A percentile compares a stretch with the other conserved stretches of the same genome.
Evolutionary conservation across 2,113 vertebrate species (phyloP).

Genomic region (Ciconia maguari): DNA sequence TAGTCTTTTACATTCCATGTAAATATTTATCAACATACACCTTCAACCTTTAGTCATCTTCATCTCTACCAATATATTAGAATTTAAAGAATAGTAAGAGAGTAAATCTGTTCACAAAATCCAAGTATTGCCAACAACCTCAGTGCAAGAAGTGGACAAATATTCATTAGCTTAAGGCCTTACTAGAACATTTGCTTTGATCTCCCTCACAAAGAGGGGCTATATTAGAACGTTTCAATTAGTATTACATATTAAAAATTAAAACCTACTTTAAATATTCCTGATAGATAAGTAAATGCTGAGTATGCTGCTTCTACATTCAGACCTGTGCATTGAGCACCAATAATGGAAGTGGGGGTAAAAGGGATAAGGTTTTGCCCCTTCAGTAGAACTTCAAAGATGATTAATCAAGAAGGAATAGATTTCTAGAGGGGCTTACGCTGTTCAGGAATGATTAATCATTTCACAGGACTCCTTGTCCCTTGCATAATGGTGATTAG

Average conservation of each 20-base stretch:
- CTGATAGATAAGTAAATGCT: conserved; percentile 68
- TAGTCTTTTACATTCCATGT: neutral
- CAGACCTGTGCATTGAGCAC: conserved; percentile 50
- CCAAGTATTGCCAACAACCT: conserved; percentile 34
- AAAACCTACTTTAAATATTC: conserved; percentile 71
- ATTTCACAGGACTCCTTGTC: conserved; percentile 64
- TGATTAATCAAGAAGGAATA: conserved; percentile 72
- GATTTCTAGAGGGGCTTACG: conserved; percentile 68
- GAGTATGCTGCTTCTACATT: conserved; percentile 58
- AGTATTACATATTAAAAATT: conserved; percentile 71
- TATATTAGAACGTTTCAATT: conserved; percentile 65
- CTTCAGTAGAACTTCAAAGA: conserved; percentile 69
- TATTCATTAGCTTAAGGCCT: conserved; percentile 64
- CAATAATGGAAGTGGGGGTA: conserved; percentile 54
- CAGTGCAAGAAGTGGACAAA: conserved; percentile 35
- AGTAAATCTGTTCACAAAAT: conserved; percentile 43
- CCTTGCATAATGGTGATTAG: conserved; percentile 70
- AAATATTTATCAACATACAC: neutral
- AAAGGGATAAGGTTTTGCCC: conserved; percentile 52
- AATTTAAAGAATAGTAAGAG: neutral
- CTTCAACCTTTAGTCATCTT: neutral
- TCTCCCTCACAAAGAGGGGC: conserved; percentile 61
- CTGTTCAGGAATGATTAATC: conserved; percentile 77
- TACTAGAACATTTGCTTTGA: conserved; percentile 65
- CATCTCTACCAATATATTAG: neutral